Conservation (phyloP, 2,888 invertebrate species). For the Chrysotoxum bicinctum region DNA sequence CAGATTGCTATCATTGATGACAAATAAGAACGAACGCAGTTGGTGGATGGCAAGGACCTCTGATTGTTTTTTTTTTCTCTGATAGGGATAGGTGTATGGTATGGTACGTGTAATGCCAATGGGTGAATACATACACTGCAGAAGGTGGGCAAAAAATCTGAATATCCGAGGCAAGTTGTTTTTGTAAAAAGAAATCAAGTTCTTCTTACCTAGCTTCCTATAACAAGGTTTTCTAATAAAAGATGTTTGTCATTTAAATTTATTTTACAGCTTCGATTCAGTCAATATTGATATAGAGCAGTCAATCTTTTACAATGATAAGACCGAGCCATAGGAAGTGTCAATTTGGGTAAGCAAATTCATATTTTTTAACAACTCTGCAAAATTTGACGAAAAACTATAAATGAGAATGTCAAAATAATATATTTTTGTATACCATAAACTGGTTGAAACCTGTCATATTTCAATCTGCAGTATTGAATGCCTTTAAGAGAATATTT, state of each 20-base stretch:
- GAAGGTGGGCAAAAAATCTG: not conserved
- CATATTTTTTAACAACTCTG: no score
- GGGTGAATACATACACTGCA: not conserved
- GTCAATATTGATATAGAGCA: not conserved
- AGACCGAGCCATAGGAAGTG: no score
- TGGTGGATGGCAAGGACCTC: conserved; percentile 1
- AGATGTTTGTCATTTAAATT: not conserved
- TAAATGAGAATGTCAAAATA: no score
- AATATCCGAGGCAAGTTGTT: not conserved
- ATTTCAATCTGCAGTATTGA: no score
- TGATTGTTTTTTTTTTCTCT: conserved; percentile 20
- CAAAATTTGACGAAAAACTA: no score
- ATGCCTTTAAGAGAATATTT: no score
- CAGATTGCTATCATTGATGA: conserved; percentile 47
- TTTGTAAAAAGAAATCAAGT: not conserved
- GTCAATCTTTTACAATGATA: not conserved
- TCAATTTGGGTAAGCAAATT: no score
- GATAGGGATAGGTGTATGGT: not conserved
- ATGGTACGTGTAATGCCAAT: not conserved
- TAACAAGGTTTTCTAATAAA: not conserved
- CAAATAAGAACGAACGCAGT: conserved; percentile 33
- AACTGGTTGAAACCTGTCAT: no score
- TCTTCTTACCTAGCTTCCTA: not conserved
- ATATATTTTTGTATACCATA: no score
- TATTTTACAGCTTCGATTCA: not conserved